phyloP scores from a whole-genome alignment of 2,113 vertebrate genomes.

The Cinclus cinclus region DNA sequence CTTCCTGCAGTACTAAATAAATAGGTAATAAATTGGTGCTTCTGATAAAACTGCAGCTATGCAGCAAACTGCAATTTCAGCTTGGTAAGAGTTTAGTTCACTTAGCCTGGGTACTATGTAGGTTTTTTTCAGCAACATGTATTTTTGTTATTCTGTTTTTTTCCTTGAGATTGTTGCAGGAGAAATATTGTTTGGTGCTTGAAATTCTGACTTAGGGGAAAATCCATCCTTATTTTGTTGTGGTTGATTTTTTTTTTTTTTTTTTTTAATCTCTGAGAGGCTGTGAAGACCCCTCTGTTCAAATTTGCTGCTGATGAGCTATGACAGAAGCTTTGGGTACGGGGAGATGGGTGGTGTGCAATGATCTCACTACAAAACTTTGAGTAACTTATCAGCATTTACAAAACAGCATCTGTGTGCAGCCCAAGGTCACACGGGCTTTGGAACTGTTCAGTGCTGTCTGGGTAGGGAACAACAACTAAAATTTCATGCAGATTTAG shows the following conservation, averaged over 20 bases:
- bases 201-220: background rate
- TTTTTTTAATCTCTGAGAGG: background rate
- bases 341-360: background rate
- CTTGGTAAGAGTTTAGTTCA: constrained; percentile 5
- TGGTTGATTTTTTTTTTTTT: background rate
- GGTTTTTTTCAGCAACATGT: background rate
- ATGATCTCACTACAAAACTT: background rate
- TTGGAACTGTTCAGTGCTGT: background rate
- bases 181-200: background rate
- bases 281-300: background rate
- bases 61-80: background rate
- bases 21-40: background rate
- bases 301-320: background rate
- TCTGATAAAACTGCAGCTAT: background rate
- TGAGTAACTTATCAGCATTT: background rate
- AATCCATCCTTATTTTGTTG: background rate
- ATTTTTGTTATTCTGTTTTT: background rate
- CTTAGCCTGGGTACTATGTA: background rate
- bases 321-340: background rate
- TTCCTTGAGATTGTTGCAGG: background rate
- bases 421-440: background rate
- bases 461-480: background rate
- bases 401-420: background rate
- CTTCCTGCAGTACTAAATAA: background rate
- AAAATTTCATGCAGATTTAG: background rate